Evolutionary conservation across 2,113 vertebrate genomes (phyloP).

Genomic region (Psilopogon haemacephalus): DNA sequence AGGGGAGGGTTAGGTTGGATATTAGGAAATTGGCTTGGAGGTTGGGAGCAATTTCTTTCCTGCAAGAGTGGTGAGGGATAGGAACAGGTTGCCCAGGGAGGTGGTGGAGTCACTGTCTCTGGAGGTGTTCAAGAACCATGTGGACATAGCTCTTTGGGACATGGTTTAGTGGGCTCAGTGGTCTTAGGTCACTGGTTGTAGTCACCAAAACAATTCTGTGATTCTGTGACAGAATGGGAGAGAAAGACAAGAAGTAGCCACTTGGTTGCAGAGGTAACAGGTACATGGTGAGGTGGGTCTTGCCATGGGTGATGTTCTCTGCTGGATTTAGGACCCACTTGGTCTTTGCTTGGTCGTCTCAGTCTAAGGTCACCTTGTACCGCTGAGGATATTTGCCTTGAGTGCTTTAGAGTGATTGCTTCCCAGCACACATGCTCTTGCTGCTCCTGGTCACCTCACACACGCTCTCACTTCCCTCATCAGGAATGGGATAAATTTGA

Average conservation of each 20-base stretch:
- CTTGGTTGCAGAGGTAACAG: not conserved
- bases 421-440: not conserved
- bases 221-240: not conserved
- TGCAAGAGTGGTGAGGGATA: too few species aligned
- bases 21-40: too few species aligned
- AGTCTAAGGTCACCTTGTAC: not conserved
- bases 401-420: not conserved
- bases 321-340: not conserved
- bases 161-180: too few species aligned
- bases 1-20: too few species aligned
- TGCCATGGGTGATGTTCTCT: not conserved
- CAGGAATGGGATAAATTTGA: conserved; percentile 21
- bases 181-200: too few species aligned
- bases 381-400: not conserved
- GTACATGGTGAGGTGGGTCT: not conserved
- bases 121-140: too few species aligned
- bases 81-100: too few species aligned
- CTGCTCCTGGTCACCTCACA: not conserved
- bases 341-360: not conserved
- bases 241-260: not conserved
- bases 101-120: too few species aligned
- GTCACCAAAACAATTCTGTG: too few species aligned
- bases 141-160: too few species aligned
- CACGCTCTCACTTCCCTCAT: not conserved
- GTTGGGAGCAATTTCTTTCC: too few species aligned